These are phyloP conservation scores for Cristatella mucedo DNA, from an alignment of 2,888 invertebrate species.

Conservation along the genomic window DNA sequence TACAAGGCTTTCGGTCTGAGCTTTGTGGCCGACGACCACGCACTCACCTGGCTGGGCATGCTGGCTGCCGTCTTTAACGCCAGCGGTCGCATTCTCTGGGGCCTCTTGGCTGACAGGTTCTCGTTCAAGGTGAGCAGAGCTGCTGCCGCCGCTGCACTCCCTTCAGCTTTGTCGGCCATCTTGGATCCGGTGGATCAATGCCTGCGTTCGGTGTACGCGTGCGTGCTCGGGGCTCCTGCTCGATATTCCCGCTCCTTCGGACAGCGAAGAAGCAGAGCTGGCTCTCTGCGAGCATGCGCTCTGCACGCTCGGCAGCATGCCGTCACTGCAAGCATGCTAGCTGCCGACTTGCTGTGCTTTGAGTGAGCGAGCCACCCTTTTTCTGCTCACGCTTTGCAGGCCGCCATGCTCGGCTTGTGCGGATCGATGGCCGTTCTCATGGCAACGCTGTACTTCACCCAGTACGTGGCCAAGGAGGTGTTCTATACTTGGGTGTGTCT, in stretches of 20 bases:
- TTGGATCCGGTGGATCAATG: constrained; percentile 17
- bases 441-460: constrained; percentile 16
- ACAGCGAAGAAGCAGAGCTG: too few species aligned
- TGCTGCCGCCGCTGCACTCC: constrained; percentile 1
- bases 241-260: too few species aligned
- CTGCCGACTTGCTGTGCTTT: too few species aligned
- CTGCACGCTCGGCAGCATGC: too few species aligned
- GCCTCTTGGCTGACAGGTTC: constrained; percentile 36
- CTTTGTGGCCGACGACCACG: constrained; percentile 41
- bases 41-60: constrained; percentile 40
- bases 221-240: too few species aligned
- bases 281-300: too few species aligned
- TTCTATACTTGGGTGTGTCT: constrained; percentile 30
- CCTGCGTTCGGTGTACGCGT: constrained; percentile 18
- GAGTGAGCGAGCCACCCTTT: too few species aligned
- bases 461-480: constrained; percentile 14
- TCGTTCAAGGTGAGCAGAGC: constrained; percentile 31
- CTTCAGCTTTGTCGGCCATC: constrained; percentile 16
- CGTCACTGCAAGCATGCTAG: too few species aligned
- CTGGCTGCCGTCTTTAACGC: constrained; percentile 41
- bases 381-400: constrained; percentile 10
- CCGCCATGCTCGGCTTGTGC: constrained; percentile 17
- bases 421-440: constrained; percentile 17
- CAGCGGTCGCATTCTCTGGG: constrained; percentile 40
- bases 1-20: constrained; percentile 39